Conservation (phyloP, 2,113 vertebrate species). For the Gambusia holbrooki region DNA sequence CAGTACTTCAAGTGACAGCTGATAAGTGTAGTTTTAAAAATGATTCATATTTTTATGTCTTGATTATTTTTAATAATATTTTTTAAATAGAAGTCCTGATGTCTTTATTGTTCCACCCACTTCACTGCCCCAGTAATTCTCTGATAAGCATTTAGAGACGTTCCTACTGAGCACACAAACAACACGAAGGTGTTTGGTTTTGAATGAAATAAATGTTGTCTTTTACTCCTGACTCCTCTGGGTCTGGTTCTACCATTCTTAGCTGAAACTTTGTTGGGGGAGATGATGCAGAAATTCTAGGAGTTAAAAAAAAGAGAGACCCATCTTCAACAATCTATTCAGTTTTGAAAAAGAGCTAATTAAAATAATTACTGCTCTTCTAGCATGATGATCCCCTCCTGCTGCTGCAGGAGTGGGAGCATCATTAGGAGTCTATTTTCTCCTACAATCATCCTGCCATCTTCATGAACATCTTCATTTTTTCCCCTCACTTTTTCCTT, state of each 20-base stretch:
- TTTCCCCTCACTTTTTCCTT: background rate
- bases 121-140: background rate
- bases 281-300: slow-evolving; percentile 13
- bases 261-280: background rate
- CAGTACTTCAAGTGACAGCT: background rate
- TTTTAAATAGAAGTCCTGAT: no score
- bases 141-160: background rate
- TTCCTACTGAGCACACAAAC: background rate
- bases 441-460: slow-evolving; percentile 36
- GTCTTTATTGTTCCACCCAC: no score
- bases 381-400: slow-evolving; percentile 31
- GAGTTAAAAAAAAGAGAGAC: slow-evolving; percentile 5
- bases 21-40: background rate
- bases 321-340: slow-evolving; percentile 50
- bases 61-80: no score
- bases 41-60: background rate
- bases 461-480: background rate
- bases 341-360: slow-evolving; percentile 71
- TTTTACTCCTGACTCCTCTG: background rate
- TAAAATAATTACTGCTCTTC: slow-evolving; percentile 75
- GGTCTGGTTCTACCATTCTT: background rate
- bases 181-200: background rate
- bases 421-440: slow-evolving; percentile 61
- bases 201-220: no score
- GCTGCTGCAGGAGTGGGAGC: slow-evolving; percentile 49